Base-by-base conservation (phyloP, 2,797 vertebrate genomes). In the Bryconaethiops microstoma region DNA sequence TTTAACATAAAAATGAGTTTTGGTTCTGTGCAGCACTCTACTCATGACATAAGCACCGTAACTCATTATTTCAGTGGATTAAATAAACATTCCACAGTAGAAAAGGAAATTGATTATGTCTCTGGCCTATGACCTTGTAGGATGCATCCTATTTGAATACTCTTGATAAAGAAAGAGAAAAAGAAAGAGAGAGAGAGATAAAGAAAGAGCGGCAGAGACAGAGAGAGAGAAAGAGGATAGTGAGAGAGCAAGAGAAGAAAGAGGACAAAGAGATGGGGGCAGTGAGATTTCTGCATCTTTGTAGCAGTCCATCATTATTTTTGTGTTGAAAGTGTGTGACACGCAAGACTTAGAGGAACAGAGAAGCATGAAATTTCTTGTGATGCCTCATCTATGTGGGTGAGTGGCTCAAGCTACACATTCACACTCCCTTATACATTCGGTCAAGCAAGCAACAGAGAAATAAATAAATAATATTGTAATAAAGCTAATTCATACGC, bases 11-110 rank as follows among this genome's bases (percentile, higher is more conserved):
- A 83, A 84, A 65, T 35, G 4, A 72, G 52, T 76, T 19, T 39
- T 0, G 16, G 45, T 35, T 63, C 35, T 74, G 55, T 29, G n/a
- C 14, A 80, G 50, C 65, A 77, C 40, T 5, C 74, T 65, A 65
- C 16, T 14, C 74, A 29, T 21, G 54, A 69, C 42, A 17, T 71
- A 63, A 10, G 7, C 1, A 7, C 42, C 29, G 42, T 52, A 60
- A 60, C 68, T 62, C 71, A 76, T 82, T 73, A 80, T 79, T 73
- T 62, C 48, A 79, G 77, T 75, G 54, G 70, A 85, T 81, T 80
- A 50, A 70, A 76, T 72, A 80, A 80, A 81, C 71, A 67, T 60
- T 74, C 25, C 42, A 55, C 16, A 10, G 14, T 23, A 77, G 78
- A 82, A 54, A 21, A 57, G 23, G 54, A 63, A 84, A 74, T 42